These are phyloP conservation scores for Drosophila suboccidentalis DNA, from an alignment of 2,888 invertebrate species.

Conservation along the genomic window DNA sequence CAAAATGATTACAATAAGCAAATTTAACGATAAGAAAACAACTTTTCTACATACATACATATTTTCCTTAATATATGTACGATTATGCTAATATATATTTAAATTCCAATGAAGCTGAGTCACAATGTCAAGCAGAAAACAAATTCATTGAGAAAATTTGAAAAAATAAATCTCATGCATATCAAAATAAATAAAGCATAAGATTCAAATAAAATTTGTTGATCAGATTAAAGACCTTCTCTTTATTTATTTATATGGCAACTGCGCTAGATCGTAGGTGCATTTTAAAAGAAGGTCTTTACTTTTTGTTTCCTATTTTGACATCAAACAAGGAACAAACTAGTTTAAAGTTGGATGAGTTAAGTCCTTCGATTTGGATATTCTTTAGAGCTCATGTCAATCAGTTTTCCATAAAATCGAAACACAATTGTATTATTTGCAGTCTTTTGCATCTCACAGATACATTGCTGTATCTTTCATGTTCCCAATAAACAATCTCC, in stretches of 20 bases:
- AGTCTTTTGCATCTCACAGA: background rate
- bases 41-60: background rate
- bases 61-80: background rate
- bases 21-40: slow-evolving; percentile 18
- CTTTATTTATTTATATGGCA: background rate
- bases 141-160: slow-evolving; percentile 53
- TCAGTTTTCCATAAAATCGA: background rate
- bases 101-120: slow-evolving; percentile 57
- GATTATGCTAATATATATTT: slow-evolving; percentile 13
- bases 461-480: slow-evolving; percentile 21
- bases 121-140: slow-evolving; percentile 27
- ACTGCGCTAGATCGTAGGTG: slow-evolving; percentile 2
- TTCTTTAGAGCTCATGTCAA: background rate
- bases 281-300: background rate
- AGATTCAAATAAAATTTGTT: slow-evolving; percentile 13
- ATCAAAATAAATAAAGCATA: slow-evolving; percentile 1
- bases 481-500: slow-evolving; percentile 42
- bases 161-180: slow-evolving; percentile 18
- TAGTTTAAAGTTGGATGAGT: too few relatives aligned
- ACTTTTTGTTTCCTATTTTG: background rate
- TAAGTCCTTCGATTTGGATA: too few relatives aligned
- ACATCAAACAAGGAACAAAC: background rate
- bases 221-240: background rate
- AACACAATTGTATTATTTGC: background rate
- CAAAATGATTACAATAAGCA: slow-evolving; percentile 2